These are phyloP conservation scores for Macrosiphum euphorbiae DNA, from an alignment of 2,888 invertebrate genomes.

Conservation along the genomic window DNA sequence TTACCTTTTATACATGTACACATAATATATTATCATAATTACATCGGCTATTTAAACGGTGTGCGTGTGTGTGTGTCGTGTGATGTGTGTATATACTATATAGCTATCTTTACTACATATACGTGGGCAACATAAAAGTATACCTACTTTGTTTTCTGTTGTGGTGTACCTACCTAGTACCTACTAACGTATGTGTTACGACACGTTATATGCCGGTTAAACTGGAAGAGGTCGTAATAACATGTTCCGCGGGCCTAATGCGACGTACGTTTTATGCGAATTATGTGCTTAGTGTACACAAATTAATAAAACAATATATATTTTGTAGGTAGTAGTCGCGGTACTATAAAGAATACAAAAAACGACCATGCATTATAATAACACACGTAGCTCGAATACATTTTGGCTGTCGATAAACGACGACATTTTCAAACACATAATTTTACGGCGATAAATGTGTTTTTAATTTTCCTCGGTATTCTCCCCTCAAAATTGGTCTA, in stretches of 20 bases:
- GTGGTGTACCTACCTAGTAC: not conserved
- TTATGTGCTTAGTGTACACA: constrained; percentile 28
- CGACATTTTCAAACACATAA: not conserved
- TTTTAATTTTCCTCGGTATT: not conserved
- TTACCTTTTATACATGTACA: not conserved
- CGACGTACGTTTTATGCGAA: constrained; percentile 21
- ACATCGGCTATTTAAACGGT: not conserved
- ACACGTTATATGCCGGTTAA: not conserved
- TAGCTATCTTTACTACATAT: not conserved
- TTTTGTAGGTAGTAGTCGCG: not conserved
- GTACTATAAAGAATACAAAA: not conserved
- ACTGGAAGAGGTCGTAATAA: constrained; percentile 5
- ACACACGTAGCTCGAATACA: not conserved
- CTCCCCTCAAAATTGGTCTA: not conserved
- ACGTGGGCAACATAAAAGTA: constrained; percentile 14
- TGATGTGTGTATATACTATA: too few relatives aligned
- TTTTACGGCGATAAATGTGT: constrained; percentile 16
- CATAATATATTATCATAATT: constrained; percentile 9
- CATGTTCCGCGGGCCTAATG: constrained; percentile 31
- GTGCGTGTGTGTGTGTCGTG: not conserved
- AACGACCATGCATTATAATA: not conserved
- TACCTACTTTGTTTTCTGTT: constrained; percentile 36
- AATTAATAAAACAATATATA: not conserved
- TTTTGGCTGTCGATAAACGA: constrained; percentile 1
- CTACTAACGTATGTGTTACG: not conserved